Evolutionary conservation across 1,140 invertebrate species (phyloP).

Genomic region (Drosophila arawakana): DNA sequence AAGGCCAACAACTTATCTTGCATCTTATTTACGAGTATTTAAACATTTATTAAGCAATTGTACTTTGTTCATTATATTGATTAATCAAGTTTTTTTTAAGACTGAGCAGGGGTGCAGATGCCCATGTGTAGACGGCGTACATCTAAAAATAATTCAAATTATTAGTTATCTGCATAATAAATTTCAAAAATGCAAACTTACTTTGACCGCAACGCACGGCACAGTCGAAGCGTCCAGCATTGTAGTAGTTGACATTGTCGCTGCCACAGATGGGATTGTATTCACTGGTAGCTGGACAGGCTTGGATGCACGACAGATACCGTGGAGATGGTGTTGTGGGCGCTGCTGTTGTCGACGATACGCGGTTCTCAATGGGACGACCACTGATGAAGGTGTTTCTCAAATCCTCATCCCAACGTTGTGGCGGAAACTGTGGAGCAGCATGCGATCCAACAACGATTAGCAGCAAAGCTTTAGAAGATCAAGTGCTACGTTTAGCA

Average conservation of each 20-base stretch:
- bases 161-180: too few relatives aligned
- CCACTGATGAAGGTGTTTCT: constrained; percentile 23
- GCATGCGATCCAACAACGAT: constrained; percentile 9
- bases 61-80: too few relatives aligned
- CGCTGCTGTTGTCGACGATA: constrained; percentile 35
- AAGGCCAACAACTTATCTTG: too few relatives aligned
- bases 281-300: constrained; percentile 85
- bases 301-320: constrained; percentile 58
- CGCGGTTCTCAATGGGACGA: constrained; percentile 7
- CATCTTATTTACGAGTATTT: too few relatives aligned
- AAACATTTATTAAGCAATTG: too few relatives aligned
- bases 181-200: constrained; percentile 61
- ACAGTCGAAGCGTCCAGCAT: constrained; percentile 86
- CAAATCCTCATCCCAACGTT: neutral
- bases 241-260: constrained; percentile 87
- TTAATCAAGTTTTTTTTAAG: too few relatives aligned
- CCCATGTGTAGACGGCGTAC: constrained; percentile 37
- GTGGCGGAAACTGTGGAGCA: constrained; percentile 9
- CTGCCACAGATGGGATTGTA: constrained; percentile 90
- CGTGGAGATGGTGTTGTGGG: constrained; percentile 54
- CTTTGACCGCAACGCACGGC: constrained; percentile 86
- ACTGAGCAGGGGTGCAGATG: constrained; percentile 27
- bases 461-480: constrained; percentile 16
- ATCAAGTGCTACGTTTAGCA: neutral
- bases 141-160: constrained; percentile 25